Evolutionary conservation across 2,113 vertebrate genomes (phyloP).

Genomic region (Rissa tridactyla): DNA sequence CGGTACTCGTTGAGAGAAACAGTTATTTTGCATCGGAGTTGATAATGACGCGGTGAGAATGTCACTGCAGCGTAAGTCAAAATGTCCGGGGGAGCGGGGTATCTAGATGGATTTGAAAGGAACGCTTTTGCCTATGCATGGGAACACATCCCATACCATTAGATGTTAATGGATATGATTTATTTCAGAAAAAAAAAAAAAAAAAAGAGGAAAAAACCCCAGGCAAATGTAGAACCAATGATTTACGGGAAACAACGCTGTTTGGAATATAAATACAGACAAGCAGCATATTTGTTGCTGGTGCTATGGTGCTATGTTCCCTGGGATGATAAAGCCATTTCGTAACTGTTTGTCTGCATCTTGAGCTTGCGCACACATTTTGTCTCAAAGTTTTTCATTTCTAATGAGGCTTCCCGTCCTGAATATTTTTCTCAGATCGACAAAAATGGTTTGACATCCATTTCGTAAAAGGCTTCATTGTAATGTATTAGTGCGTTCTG

Average conservation of each 20-base stretch:
- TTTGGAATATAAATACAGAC: constrained; percentile 38
- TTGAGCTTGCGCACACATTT: neutral
- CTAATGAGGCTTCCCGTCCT: neutral
- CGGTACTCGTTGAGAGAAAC: neutral
- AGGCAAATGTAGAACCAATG: neutral
- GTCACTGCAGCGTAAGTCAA: neutral
- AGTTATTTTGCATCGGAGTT: neutral
- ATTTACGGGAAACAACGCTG: neutral
- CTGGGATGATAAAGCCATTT: constrained; percentile 7
- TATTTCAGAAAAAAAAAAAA: neutral
- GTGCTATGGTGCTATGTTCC: neutral
- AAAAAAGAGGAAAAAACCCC: neutral
- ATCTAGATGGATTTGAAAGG: neutral
- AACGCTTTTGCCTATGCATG: neutral
- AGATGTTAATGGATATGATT: neutral
- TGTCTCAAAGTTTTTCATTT: neutral
- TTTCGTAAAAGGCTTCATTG: neutral
- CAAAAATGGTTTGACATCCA: neutral
- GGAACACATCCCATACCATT: neutral
- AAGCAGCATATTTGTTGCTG: neutral
- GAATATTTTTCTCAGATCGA: neutral
- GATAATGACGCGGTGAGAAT: neutral
- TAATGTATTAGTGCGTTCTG: neutral
- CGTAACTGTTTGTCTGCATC: neutral
- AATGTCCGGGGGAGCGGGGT: neutral